Conservation (phyloP, 1,140 invertebrate genomes). For the Nephila pilipes region DNA sequence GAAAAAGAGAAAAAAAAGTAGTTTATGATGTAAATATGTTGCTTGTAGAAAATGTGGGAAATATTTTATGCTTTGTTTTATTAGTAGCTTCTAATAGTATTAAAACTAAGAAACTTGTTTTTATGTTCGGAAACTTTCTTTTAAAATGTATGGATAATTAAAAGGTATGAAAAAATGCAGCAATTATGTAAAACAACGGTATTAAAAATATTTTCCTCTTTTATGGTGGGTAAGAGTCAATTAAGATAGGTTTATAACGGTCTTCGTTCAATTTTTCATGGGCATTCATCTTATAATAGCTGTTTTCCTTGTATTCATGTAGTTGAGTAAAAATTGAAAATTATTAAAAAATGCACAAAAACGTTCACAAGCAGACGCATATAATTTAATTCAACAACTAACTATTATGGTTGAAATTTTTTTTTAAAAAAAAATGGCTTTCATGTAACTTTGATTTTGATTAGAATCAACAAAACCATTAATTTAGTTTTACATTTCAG, state of each 20-base stretch:
- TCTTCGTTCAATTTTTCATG: not conserved
- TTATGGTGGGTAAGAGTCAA: not conserved
- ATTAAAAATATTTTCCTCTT: not conserved
- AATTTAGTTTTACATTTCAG: not conserved
- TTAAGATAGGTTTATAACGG: conserved; percentile 12
- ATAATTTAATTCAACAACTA: not conserved
- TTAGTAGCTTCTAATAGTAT: not conserved
- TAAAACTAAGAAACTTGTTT: not conserved
- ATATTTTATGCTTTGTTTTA: not conserved
- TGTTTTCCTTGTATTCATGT: not conserved
- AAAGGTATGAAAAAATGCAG: not conserved
- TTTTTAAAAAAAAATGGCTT: not conserved
- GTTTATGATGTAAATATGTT: not conserved
- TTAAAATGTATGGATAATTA: conserved; percentile 2
- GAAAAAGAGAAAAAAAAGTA: not conserved
- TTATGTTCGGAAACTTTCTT: not conserved
- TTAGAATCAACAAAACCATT: not conserved
- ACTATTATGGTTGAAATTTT: not conserved
- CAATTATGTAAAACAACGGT: conserved; percentile 24
- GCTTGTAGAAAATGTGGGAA: not conserved
- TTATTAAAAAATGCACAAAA: not conserved
- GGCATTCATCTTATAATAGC: not conserved
- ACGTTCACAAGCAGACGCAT: not conserved
- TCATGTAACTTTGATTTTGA: not conserved
- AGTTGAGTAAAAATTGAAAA: not conserved